A percentile compares a stretch with the other conserved stretches of the same genome.
These are phyloP conservation scores for Anorthoa munda DNA, from an alignment of 2,888 invertebrate species.

Conservation along the genomic window DNA sequence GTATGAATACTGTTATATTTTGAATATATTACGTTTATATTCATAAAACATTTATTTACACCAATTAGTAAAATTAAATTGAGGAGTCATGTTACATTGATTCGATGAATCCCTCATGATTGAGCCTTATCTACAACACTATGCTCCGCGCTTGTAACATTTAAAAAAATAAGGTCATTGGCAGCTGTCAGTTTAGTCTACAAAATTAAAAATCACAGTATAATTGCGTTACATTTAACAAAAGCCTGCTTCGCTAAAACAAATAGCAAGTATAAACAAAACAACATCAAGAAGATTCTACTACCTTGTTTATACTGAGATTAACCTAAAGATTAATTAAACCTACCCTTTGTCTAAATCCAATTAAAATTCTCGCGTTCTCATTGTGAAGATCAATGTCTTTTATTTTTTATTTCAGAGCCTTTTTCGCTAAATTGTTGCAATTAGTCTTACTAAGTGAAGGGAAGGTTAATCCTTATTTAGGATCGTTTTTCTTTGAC, in stretches of 20 bases:
- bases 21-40: no score
- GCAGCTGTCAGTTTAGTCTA: no score
- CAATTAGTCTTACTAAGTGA: slow-evolving; percentile 29
- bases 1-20: no score
- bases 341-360: slow-evolving; percentile 50
- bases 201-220: no score
- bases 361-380: slow-evolving; percentile 54
- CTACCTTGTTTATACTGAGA: slow-evolving; percentile 42
- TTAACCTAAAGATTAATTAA: slow-evolving; percentile 59
- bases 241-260: slow-evolving; percentile 1
- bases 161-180: no score
- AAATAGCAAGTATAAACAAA: slow-evolving; percentile 21
- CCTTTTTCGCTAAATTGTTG: slow-evolving; percentile 32
- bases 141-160: no score
- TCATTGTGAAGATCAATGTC: slow-evolving; percentile 45
- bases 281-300: slow-evolving; percentile 25
- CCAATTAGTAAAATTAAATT: no score
- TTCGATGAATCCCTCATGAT: no score
- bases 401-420: slow-evolving; percentile 26
- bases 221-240: slow-evolving; percentile 5
- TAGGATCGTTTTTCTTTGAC: not conserved
- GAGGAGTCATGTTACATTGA: no score
- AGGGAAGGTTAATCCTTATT: slow-evolving; percentile 8
- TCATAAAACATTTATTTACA: no score
- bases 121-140: no score